A percentile compares a stretch with the other conserved stretches of the same genome.
These are phyloP conservation scores for Drosophila phalerata DNA, from an alignment of 2,888 invertebrate species.

Conservation along the genomic window DNA sequence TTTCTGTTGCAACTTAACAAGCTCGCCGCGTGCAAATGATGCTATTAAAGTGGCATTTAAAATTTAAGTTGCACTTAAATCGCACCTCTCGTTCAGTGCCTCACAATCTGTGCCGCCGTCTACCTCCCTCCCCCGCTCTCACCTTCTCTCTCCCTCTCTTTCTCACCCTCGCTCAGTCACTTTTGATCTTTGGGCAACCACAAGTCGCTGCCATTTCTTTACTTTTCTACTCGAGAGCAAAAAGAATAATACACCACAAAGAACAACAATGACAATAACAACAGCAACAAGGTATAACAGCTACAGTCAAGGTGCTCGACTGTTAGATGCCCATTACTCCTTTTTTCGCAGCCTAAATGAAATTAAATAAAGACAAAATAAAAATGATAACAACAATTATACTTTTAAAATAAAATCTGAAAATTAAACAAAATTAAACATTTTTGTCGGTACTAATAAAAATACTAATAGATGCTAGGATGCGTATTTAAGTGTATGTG, in stretches of 20 bases:
- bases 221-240: conserved; percentile 17
- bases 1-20: conserved; percentile 66
- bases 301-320: neutral
- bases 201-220: conserved; percentile 63
- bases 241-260: conserved; percentile 44
- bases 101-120: conserved; percentile 33
- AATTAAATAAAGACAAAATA: too few species aligned
- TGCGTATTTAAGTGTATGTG: too few species aligned
- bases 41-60: conserved; percentile 84
- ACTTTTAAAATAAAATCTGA: too few species aligned
- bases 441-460: too few species aligned
- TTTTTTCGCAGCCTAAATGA: too few species aligned
- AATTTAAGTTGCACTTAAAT: conserved; percentile 78
- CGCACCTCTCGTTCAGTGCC: conserved; percentile 55
- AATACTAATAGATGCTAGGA: too few species aligned
- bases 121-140: conserved; percentile 1
- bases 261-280: conserved; percentile 63
- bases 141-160: conserved; percentile 1
- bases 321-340: neutral
- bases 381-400: too few species aligned
- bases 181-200: conserved; percentile 55
- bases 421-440: too few species aligned
- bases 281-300: conserved; percentile 14
- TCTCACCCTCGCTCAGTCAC: conserved; percentile 35
- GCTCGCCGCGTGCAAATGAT: conserved; percentile 83